Base-by-base conservation (phyloP, 2,888 invertebrate species). In the Eupithecia exiguata region DNA sequence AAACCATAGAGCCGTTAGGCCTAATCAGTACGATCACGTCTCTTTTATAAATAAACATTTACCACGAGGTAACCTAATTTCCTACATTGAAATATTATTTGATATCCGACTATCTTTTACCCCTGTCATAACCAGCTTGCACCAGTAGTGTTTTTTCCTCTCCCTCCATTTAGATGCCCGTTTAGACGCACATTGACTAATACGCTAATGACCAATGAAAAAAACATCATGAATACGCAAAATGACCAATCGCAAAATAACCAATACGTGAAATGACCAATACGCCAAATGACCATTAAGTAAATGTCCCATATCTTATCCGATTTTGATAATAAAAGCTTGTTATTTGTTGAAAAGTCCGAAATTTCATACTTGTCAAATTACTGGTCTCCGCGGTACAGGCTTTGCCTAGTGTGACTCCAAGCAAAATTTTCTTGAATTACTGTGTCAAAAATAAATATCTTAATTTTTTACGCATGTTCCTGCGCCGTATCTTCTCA, bases 1-100 rank as follows among this genome's bases (percentile, higher is more conserved):
- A 72, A 75, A 70, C 70, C 66, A 70, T 77, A 71, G 66, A 70
- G 30, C 77, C 74, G 77, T 75, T 75, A 75, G 68, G 25, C 25
- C 66, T 63, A 75, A 77, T 77, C 67, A 49, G 4, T 7, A 21
- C 63, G 9, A 63, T 36, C 63, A 63, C 63, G 63, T 63, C 21
- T 35, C 35, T n/a, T 16, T 30, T 63, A 18, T 63, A 63, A 36
- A 36, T 65, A 38, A 36, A 21, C n/a, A 65, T 63, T 65, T 65
- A 65, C 38, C 63, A 65, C 63, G n/a, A 38, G 12, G 38, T 12
- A 38, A 63, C 63, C 63, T 63, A 63, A 18, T 36, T 62, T 18
- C 35, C 35, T 62, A 62, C 62, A 62, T 61, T 14, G 10, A n/a
- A n/a, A n/a, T n/a, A n/a, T 43, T 16, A 5, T 14, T 16, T 43